These are phyloP conservation scores for Laterallus jamaicensis DNA, from an alignment of 2,113 vertebrate genomes.

Conservation along the genomic window DNA sequence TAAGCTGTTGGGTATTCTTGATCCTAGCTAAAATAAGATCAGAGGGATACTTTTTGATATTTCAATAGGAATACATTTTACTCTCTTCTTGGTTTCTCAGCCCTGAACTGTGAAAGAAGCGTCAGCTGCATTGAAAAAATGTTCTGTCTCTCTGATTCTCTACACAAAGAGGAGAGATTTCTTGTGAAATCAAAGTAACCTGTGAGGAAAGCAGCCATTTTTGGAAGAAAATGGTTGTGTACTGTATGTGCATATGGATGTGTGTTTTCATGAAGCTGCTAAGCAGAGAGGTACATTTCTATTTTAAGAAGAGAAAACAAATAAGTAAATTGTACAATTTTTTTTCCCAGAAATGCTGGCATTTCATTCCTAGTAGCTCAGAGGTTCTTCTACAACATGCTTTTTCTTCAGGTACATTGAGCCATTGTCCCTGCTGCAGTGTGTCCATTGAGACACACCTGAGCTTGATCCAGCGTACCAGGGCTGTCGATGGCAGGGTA, in stretches of 20 bases:
- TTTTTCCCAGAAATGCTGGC: background rate
- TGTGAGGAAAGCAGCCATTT: background rate
- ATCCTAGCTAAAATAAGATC: background rate
- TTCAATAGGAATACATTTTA: background rate
- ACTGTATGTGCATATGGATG: background rate
- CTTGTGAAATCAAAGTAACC: background rate
- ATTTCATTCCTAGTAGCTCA: background rate
- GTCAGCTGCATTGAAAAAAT: background rate
- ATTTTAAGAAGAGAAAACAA: background rate
- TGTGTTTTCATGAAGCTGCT: background rate
- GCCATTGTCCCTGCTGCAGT: background rate
- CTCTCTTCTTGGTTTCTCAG: background rate
- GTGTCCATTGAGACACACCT: background rate
- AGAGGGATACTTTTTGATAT: background rate
- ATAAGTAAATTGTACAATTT: background rate
- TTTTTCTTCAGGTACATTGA: background rate
- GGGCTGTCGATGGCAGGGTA: background rate
- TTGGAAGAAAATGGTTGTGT: background rate
- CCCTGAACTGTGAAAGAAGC: background rate
- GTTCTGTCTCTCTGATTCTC: background rate
- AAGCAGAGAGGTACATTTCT: background rate
- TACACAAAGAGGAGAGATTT: background rate
- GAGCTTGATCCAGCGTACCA: background rate
- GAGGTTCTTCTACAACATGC: background rate
- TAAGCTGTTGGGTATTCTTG: background rate